A percentile compares a stretch with the other conserved stretches of the same genome.
Conservation (phyloP, 2,888 invertebrate species). For the Celastrina argiolus region DNA sequence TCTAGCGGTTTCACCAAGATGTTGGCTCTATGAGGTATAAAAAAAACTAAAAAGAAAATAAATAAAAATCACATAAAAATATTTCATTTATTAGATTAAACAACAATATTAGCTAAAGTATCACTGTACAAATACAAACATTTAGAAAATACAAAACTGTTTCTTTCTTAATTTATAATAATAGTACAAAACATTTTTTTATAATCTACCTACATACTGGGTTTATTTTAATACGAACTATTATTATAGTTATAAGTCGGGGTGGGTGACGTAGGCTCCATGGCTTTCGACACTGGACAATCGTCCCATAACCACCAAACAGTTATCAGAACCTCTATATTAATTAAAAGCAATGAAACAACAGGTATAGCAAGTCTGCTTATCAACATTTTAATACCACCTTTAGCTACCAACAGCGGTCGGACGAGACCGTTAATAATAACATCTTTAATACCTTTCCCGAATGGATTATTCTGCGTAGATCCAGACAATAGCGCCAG, state of each 20-base stretch:
- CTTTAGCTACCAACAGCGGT: constrained; percentile 56
- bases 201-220: constrained; percentile 40
- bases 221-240: constrained; percentile 36
- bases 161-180: no score
- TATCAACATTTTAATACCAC: constrained; percentile 59
- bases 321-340: constrained; percentile 61
- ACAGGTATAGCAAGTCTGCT: constrained; percentile 64
- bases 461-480: constrained; percentile 43
- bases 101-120: background rate
- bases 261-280: background rate
- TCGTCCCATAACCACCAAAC: constrained; percentile 76
- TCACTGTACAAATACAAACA: background rate
- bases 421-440: constrained; percentile 60
- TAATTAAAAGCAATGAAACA: constrained; percentile 58
- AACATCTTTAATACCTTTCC: constrained; percentile 57
- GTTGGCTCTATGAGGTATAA: no score
- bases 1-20: no score
- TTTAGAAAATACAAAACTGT: background rate
- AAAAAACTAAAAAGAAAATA: background rate
- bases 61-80: background rate
- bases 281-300: constrained; percentile 42
- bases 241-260: constrained; percentile 37
- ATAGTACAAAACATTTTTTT: background rate
- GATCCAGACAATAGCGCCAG: constrained; percentile 54
- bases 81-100: background rate